These are phyloP conservation scores for Thereva unica DNA, from an alignment of 2,888 invertebrate genomes.

Conservation along the genomic window DNA sequence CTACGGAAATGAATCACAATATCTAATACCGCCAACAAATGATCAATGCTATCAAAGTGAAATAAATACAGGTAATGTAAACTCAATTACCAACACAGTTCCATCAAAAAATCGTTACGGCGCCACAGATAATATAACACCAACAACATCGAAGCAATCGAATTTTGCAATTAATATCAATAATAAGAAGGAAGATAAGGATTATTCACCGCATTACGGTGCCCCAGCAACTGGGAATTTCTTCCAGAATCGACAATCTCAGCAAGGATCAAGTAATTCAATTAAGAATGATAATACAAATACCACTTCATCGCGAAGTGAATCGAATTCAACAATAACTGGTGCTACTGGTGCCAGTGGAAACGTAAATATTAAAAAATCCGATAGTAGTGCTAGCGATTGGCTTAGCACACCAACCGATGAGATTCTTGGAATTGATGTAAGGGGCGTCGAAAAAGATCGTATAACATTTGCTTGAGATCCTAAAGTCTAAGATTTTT, in stretches of 20 bases:
- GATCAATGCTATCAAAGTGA: conserved; percentile 43
- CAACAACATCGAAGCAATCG: conserved; percentile 28
- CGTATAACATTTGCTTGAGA: conserved; percentile 40
- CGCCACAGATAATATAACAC: conserved; percentile 48
- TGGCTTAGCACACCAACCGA: conserved; percentile 49
- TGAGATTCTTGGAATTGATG: conserved; percentile 48
- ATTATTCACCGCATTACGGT: conserved; percentile 47
- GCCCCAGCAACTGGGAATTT: conserved; percentile 45
- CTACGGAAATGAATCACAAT: conserved; percentile 63
- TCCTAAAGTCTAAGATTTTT: conserved; percentile 14
- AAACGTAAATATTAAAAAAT: conserved; percentile 45
- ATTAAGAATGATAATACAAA: conserved; percentile 37
- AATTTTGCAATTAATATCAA: conserved; percentile 44
- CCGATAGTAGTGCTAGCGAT: conserved; percentile 47
- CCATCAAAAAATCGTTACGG: conserved; percentile 50
- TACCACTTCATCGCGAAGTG: conserved; percentile 45
- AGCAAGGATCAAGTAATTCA: conserved; percentile 32
- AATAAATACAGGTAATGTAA: conserved; percentile 47
- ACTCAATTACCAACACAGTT: conserved; percentile 44
- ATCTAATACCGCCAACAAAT: conserved; percentile 51
- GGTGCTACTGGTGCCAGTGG: conserved; percentile 37
- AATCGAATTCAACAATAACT: conserved; percentile 44
- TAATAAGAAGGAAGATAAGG: conserved; percentile 44
- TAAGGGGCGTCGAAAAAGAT: conserved; percentile 47
- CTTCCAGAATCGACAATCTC: conserved; percentile 41